A percentile compares a stretch with the other conserved stretches of the same genome.
Conservation (phyloP, 2,113 vertebrate species). For the Solenodon paradoxus region DNA sequence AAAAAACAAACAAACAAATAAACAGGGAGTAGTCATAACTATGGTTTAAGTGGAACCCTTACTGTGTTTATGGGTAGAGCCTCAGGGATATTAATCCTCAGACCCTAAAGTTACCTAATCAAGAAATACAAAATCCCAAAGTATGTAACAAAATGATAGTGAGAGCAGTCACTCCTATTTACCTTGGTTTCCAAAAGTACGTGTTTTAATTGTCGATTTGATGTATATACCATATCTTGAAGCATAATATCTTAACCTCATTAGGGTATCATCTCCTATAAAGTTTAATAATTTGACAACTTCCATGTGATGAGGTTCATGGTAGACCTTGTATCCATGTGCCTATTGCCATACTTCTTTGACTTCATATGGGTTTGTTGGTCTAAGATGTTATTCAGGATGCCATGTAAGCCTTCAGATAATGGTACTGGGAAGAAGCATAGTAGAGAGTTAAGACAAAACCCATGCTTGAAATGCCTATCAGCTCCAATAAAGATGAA, state of each 20-base stretch:
- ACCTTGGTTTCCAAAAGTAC: neutral
- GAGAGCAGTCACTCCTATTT: neutral
- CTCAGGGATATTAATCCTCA: neutral
- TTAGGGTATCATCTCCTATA: neutral
- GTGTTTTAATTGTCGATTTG: neutral
- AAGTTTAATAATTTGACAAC: neutral
- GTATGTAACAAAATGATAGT: neutral
- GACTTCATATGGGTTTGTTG: neutral
- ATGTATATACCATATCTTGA: neutral
- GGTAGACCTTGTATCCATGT: neutral
- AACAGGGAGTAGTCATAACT: neutral
- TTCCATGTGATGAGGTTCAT: neutral
- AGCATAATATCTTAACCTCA: neutral
- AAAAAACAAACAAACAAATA: neutral
- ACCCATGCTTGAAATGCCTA: neutral
- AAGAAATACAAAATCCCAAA: neutral
- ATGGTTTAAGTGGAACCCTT: neutral
- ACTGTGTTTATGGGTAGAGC: too few relatives aligned
- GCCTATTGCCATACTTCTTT: neutral
- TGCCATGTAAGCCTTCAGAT: neutral
- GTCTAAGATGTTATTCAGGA: neutral
- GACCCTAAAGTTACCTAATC: neutral
- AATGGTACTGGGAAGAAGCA: neutral
- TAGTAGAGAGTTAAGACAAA: neutral
- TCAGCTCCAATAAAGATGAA: neutral